Conservation (phyloP, 2,888 invertebrate species). For the Alsophila aescularia region DNA sequence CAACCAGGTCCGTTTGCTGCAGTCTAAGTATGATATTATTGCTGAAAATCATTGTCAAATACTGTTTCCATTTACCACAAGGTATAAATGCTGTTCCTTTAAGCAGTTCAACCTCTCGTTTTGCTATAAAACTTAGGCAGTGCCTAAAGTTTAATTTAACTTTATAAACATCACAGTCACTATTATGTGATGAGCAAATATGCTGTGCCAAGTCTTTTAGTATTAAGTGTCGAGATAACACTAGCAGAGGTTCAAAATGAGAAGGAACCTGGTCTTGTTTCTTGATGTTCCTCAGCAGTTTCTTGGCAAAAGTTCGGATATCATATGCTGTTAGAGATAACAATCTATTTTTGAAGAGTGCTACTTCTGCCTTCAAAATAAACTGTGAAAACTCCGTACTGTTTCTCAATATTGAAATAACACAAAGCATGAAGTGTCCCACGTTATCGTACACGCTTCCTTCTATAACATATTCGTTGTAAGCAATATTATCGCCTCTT, state of each 20-base stretch:
- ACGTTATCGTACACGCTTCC: conserved; percentile 84
- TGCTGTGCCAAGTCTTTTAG: conserved; percentile 68
- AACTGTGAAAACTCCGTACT: conserved; percentile 59
- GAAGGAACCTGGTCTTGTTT: conserved; percentile 46
- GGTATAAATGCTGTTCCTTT: conserved; percentile 81
- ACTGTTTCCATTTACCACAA: conserved; percentile 83
- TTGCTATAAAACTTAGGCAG: conserved; percentile 80
- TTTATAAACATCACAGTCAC: conserved; percentile 52
- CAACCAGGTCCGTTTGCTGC: conserved; percentile 49
- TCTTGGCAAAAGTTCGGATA: conserved; percentile 66
- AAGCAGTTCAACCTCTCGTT: conserved; percentile 77
- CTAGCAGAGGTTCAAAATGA: conserved; percentile 54
- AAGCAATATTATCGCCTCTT: conserved; percentile 54
- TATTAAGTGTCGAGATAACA: conserved; percentile 63
- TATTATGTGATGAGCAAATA: conserved; percentile 52
- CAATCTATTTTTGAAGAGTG: conserved; percentile 61
- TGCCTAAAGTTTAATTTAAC: conserved; percentile 81
- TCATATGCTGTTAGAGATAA: conserved; percentile 60
- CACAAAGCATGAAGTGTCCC: conserved; percentile 84
- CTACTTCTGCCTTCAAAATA: conserved; percentile 64
- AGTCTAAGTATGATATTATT: conserved; percentile 68
- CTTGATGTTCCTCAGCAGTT: conserved; percentile 58
- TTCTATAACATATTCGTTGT: conserved; percentile 84
- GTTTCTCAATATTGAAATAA: conserved; percentile 59
- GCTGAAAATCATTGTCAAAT: conserved; percentile 74